Conservation (phyloP, 1,140 invertebrate species). For the Pantala flavescens region DNA sequence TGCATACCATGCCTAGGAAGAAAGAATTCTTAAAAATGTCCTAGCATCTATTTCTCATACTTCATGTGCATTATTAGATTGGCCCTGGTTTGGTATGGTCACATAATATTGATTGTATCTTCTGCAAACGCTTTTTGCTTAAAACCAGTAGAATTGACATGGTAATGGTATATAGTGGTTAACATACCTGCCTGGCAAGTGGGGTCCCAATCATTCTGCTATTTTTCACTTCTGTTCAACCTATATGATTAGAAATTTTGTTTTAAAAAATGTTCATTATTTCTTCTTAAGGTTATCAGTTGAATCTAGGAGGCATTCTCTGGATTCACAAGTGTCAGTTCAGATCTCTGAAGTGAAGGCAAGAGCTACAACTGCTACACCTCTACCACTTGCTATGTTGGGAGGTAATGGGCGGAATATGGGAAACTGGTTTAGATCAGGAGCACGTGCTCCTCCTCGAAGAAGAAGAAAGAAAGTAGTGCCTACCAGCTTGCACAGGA, state of each 20-base stretch:
- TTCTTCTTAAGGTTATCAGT: conserved; percentile 53
- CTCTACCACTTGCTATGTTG: neutral
- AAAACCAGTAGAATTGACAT: too few relatives aligned
- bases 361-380: conserved; percentile 34
- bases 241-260: neutral
- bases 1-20: too few relatives aligned
- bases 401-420: neutral
- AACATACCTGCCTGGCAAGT: too few relatives aligned
- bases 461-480: neutral
- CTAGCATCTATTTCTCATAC: too few relatives aligned
- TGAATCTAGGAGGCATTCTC: conserved; percentile 67
- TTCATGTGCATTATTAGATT: too few relatives aligned
- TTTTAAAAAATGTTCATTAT: neutral
- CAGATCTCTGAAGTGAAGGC: conserved; percentile 70
- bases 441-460: neutral
- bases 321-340: conserved; percentile 74
- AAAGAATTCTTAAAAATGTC: too few relatives aligned
- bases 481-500: neutral
- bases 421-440: neutral
- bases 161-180: too few relatives aligned
- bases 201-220: too few relatives aligned
- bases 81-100: too few relatives aligned
- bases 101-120: too few relatives aligned
- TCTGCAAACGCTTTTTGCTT: too few relatives aligned
- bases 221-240: too few relatives aligned